phyloP scores from a whole-genome alignment of 2,113 vertebrate species.

The Vanacampus margaritifer region DNA sequence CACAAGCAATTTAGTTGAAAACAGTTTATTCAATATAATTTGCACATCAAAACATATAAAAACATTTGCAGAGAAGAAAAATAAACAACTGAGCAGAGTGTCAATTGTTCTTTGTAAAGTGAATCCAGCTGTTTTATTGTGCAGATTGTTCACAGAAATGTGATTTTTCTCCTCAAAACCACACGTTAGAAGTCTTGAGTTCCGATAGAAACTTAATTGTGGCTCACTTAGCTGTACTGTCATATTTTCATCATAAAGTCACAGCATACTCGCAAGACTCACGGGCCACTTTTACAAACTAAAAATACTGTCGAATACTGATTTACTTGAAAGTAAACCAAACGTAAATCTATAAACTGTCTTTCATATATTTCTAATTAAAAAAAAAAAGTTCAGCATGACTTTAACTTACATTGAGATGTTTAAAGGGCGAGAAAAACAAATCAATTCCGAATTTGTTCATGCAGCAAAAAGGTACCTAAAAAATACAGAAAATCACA shows the following conservation, averaged over 20 bases:
- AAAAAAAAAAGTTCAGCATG: slow-evolving; percentile 23
- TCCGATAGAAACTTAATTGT: slow-evolving; percentile 33
- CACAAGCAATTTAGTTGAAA: background rate
- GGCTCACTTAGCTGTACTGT: slow-evolving; percentile 13
- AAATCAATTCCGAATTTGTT: slow-evolving; percentile 17
- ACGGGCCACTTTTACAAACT: slow-evolving; percentile 17
- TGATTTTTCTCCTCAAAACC: slow-evolving; percentile 33
- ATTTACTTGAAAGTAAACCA: background rate
- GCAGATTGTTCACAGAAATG: slow-evolving; percentile 16
- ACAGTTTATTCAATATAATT: slow-evolving; percentile 66
- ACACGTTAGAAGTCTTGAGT: slow-evolving; percentile 25
- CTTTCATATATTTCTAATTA: background rate
- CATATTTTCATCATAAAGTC: slow-evolving; percentile 7
- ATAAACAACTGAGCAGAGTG: slow-evolving; percentile 42
- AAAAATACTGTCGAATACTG: too few relatives aligned
- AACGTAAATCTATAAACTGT: background rate
- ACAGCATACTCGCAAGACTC: background rate
- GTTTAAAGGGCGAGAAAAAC: slow-evolving; percentile 8
- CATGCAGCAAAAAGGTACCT: background rate
- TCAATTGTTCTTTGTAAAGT: slow-evolving; percentile 17
- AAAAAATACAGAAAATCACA: background rate
- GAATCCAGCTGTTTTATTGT: slow-evolving; percentile 40
- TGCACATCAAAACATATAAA: slow-evolving; percentile 77
- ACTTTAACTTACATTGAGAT: slow-evolving; percentile 25
- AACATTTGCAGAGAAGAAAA: slow-evolving; percentile 64